A percentile compares a stretch with the other conserved stretches of the same genome.
phyloP scores from a whole-genome alignment of 2,888 invertebrate species.

The Xestia ashworthii region DNA sequence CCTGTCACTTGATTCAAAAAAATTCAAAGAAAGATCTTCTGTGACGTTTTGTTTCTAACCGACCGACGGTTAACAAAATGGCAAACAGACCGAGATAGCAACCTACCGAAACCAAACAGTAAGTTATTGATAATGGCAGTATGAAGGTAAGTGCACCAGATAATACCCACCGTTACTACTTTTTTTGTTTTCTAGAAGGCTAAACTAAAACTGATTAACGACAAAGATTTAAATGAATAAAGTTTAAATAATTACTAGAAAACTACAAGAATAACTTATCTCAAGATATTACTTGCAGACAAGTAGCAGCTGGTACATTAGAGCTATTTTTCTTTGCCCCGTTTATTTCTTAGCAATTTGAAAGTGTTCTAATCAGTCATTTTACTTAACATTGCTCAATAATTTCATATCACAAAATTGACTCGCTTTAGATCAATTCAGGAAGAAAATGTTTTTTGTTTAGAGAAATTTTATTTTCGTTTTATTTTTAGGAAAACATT shows the following conservation, averaged over 20 bases:
- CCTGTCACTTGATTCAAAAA: too few relatives aligned
- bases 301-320: constrained; percentile 32
- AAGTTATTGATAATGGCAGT: too few relatives aligned
- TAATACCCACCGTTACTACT: neutral
- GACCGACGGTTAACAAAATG: too few relatives aligned
- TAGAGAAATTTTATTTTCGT: too few relatives aligned
- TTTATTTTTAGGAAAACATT: neutral
- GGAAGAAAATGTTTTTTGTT: neutral
- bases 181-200: neutral
- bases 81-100: too few relatives aligned
- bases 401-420: neutral
- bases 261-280: constrained; percentile 41
- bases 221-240: constrained; percentile 45
- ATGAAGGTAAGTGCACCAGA: neutral
- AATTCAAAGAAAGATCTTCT: too few relatives aligned
- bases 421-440: neutral
- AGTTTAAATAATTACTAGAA: constrained; percentile 50
- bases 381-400: neutral
- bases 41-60: too few relatives aligned
- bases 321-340: neutral
- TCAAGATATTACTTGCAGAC: constrained; percentile 34
- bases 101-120: too few relatives aligned
- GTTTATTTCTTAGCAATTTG: constrained; percentile 25
- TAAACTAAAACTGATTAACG: neutral
- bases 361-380: neutral